Base-by-base conservation (phyloP, 2,888 invertebrate genomes). In the Mamestra brassicae region DNA sequence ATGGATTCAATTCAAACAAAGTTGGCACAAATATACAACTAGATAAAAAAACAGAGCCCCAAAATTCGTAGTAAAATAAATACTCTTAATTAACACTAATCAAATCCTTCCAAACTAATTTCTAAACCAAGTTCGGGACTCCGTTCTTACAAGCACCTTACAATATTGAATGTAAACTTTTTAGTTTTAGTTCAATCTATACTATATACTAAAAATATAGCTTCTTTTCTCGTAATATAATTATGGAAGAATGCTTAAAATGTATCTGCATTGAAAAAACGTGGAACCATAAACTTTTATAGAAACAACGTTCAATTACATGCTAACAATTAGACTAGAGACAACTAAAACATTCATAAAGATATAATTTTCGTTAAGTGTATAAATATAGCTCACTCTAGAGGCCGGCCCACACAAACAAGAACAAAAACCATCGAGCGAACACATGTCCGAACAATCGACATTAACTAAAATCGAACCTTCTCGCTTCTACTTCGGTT, bases 301-400 rank as follows among this genome's bases (percentile, higher is more conserved):
- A 86, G 81, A 80, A 69, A 77, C 83, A 69, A 78, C 78, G 65
- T 80, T 84, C 84, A 85, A 90, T 89, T 92, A 93, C 87, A 92
- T 87, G 88, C 94, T 94, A 95, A 92, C 89, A 91, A 26, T 93
- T 94, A 95, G 96, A 96, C 96, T 96, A 96, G 96, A 96, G 93
- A 94, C 88, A 95, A 94, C 92, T 93, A 93, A 94, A 94, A 93
- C 92, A 90, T 93, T 92, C 88, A 90, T 92, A 94, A 87, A 94
- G 89, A 94, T 91, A 92, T 91, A 84, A 79, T 92, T 88, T 90
- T 90, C 91, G 87, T 89, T 89, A 89, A 86, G 88, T 88, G 87
- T 90, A 90, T 90, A 93, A 91, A 93, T 92, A 94, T 90, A 92
- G 90, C 89, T 93, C 90, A 92, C 91, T 93, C 91, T 91, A 72